Evolutionary conservation across 2,113 vertebrate species (phyloP).

Genomic region (Ivindomyrus marchei): DNA sequence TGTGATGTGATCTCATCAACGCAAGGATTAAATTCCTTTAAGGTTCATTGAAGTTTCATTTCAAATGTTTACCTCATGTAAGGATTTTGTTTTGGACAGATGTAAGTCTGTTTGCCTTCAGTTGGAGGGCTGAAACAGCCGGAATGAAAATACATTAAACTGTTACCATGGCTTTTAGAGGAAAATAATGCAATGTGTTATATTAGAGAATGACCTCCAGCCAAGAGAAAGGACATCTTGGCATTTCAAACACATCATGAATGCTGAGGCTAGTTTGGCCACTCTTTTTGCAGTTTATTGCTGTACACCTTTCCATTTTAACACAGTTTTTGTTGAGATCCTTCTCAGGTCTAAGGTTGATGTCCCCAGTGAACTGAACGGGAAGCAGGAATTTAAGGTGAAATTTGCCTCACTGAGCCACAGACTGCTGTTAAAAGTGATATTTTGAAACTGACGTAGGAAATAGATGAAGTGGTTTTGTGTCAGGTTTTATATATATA

Average conservation of each 20-base stretch:
- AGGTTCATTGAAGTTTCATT: neutral
- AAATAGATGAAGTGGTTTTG: neutral
- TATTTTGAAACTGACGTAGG: neutral
- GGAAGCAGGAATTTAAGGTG: neutral
- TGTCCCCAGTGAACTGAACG: neutral
- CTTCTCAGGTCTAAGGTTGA: neutral
- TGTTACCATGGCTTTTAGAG: slow-evolving; percentile 3
- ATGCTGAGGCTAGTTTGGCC: neutral
- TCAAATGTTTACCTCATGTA: neutral
- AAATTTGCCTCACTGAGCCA: neutral
- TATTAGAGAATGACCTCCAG: slow-evolving; percentile 16
- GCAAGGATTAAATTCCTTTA: neutral
- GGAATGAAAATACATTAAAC: slow-evolving; percentile 15
- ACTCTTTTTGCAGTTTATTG: neutral
- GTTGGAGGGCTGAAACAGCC: neutral
- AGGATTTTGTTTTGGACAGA: neutral
- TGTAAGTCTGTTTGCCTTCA: neutral
- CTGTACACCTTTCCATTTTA: neutral
- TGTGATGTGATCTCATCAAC: neutral
- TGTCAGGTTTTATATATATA: neutral
- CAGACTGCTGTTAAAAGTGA: neutral
- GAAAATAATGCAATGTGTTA: slow-evolving; percentile 16
- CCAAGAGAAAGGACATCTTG: slow-evolving; percentile 18
- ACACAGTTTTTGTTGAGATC: neutral
- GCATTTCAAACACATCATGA: slow-evolving; percentile 20